Evolutionary conservation across 2,113 vertebrate species (phyloP).

Genomic region (Leptobrachium ailaonicum): DNA sequence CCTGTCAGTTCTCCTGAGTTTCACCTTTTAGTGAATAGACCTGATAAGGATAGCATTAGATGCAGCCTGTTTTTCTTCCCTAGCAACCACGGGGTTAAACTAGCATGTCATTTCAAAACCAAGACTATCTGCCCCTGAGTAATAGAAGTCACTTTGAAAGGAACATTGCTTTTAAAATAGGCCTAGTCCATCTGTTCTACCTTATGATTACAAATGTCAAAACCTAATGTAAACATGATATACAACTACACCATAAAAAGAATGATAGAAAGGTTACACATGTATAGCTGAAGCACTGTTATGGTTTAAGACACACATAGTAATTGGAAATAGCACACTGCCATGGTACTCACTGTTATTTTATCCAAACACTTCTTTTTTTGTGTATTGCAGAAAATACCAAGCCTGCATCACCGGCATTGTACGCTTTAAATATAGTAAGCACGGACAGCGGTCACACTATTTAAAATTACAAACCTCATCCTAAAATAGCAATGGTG

Average conservation of each 20-base stretch:
- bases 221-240: slow-evolving; percentile 41
- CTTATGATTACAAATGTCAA: slow-evolving; percentile 47
- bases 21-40: too few species aligned
- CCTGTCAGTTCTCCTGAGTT: too few species aligned
- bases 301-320: slow-evolving; percentile 27
- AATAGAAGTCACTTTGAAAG: slow-evolving; percentile 14
- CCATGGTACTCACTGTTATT: slow-evolving; percentile 16
- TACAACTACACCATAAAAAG: slow-evolving; percentile 36
- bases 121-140: not conserved
- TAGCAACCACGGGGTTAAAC: not conserved
- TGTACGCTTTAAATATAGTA: not conserved
- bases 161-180: slow-evolving; percentile 24
- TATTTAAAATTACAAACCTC: not conserved
- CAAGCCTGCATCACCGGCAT: not conserved
- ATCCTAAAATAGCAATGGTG: not conserved
- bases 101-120: not conserved
- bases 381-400: not conserved
- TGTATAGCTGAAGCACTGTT: slow-evolving; percentile 33
- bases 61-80: not conserved
- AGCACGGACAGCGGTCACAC: not conserved
- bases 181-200: slow-evolving; percentile 30
- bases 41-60: not conserved
- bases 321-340: slow-evolving; percentile 19
- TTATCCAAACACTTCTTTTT: slow-evolving; percentile 28
- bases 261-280: slow-evolving; percentile 34